These are phyloP conservation scores for Fistularia commersonii DNA, from an alignment of 2,797 vertebrate species.

Conservation along the genomic window DNA sequence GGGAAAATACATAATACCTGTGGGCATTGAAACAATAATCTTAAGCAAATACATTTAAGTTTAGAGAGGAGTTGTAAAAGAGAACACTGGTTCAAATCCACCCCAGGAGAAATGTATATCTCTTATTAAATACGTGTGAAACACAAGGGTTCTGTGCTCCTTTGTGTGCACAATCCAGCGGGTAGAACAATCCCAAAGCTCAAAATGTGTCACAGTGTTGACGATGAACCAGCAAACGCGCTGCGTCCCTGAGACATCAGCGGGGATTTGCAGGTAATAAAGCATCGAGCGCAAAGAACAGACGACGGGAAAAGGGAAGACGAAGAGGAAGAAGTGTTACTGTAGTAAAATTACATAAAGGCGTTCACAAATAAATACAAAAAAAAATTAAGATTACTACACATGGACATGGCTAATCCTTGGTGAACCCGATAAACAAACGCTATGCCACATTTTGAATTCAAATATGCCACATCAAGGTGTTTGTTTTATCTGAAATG, in stretches of 20 bases:
- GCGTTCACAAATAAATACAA: constrained; percentile 1
- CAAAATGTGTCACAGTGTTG: constrained; percentile 7
- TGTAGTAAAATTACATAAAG: constrained; percentile 9
- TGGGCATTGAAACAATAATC: constrained; percentile 20
- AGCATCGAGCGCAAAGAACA: constrained; percentile 4
- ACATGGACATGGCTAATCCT: constrained; percentile 18
- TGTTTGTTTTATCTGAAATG: too few relatives aligned
- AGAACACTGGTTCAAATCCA: constrained; percentile 19
- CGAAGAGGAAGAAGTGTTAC: constrained; percentile 2
- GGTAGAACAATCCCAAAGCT: constrained; percentile 14
- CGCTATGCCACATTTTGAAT: constrained; percentile 18
- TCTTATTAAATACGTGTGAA: constrained; percentile 21
- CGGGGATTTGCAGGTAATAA: constrained; percentile 36
- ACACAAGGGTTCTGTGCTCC: constrained; percentile 12
- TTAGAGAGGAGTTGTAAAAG: constrained; percentile 23
- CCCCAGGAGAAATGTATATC: constrained; percentile 11
- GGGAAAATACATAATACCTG: constrained; percentile 9
- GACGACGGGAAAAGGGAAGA: constrained; percentile 9
- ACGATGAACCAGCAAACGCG: constrained; percentile 3
- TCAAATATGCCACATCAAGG: constrained; percentile 3
- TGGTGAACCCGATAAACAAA: constrained; percentile 13
- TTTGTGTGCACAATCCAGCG: constrained; percentile 11
- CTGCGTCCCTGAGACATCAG: constrained; percentile 7
- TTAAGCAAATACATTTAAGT: constrained; percentile 11
- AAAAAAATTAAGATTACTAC: constrained; percentile 5